Base-by-base conservation (phyloP, 2,113 vertebrate species). In the Jaculus jaculus region DNA sequence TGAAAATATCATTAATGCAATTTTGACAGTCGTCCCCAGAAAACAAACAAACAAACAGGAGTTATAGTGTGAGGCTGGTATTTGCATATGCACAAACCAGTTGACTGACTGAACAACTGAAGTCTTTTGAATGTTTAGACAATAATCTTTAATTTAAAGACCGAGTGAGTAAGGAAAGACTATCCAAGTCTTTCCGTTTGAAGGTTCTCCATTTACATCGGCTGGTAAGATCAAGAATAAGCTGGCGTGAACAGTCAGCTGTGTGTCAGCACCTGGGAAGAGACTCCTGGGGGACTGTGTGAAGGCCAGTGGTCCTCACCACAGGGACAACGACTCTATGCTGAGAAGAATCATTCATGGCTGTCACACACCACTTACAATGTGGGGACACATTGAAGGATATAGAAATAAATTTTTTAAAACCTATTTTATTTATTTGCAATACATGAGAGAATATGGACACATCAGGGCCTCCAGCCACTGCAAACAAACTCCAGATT, bases 171-270 rank as follows among this genome's bases (percentile, higher is more conserved):
- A 24, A 34, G 39, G 75, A 77, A 81, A 73, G 26, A 68, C 5
- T 47, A 81, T 11, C 30, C 17, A 71, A 60, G n/a, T 54, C 77
- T 94, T 91, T 92, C 42, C 37, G 11, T 77, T 69, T 89, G 87
- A 92, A 79, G 84, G 39, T 74, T 90, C 42, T 88, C n/a, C 42
- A 47, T 51, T 87, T 58, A 73, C 68, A 75, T 90, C 77, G 86
- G 90, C 54, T 92, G 68, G 60, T 32, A 80, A 91, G 80, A 91
- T 72, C 30, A 82, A 87, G 63, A 81, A 90, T 81, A 37, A 77
- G 23, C 51, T 58, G 80, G 26, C 37, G 3, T 21, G 63, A 92
- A 87, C 86, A 79, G 17, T 75, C 60, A 84, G 23, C 71, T 20
- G 1, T 7, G 13, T 78, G 39, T 82, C 75, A 65, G 58, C 12